Evolutionary conservation across 2,113 vertebrate species (phyloP), one percentile per base, ranked within the genome.

Genomic region (Bothrops jararaca): DNA sequence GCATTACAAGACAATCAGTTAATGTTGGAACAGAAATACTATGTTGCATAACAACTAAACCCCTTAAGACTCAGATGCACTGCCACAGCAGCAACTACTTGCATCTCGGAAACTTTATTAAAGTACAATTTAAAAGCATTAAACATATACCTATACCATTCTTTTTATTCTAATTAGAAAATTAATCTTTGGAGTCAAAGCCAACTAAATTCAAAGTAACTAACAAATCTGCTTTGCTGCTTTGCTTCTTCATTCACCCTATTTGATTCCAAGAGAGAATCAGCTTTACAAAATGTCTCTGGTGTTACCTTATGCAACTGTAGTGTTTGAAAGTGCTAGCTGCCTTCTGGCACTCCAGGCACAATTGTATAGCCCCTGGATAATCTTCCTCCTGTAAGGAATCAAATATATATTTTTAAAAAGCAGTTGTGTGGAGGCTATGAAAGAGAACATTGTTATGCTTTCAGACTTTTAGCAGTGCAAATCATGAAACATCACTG

Each of bases 261-360:
- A 74, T 22, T 90, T n/a, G 89, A 80, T 56, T 45, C 57, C 89
- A 91, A 34, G 88, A 64, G 0, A 58, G 2, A 93, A 69, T 69
- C n/a, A 64, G 24, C 18, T 92, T 90, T 88, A 85, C 64, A 39
- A 91, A 57, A 91, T 29, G 89, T n/a, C 29, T 42, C 1, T 64
- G 58, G 88, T 13, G 86, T 91, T 97, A 99, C 99, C 99, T 99
- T 97, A 99, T 99, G 95, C 99, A 99, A 96, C 99, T 99, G 96
- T 99, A 99, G 98, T 99, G 99, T 97, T 99, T 99, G 96, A 99
- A 99, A 91, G 99, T 99, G 97, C 99, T 99, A 95, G 99, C 99
- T 57, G 99, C 99, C 95, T 99, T 99, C 96, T 99, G 99, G 94
- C 99, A 99, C 96, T 99, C 99, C 96, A 99, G 97, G 93, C 99